These are phyloP conservation scores for Linyphia triangularis DNA, from an alignment of 2,888 invertebrate genomes.

Conservation along the genomic window DNA sequence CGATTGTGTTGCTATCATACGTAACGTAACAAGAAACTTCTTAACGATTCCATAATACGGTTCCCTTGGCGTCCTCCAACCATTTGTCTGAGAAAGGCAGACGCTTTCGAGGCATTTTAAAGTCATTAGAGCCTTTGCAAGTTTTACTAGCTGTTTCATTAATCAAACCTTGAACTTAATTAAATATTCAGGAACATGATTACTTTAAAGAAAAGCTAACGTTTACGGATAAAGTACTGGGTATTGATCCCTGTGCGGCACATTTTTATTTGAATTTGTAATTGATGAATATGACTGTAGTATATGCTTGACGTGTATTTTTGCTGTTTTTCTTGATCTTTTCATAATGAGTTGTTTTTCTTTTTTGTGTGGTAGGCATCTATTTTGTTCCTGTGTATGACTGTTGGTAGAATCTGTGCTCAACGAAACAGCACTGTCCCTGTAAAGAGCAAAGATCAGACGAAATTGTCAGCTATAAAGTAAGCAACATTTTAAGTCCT, in stretches of 20 bases:
- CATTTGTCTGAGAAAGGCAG: not conserved
- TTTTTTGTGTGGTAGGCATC: conserved; percentile 82
- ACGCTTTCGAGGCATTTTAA: not conserved
- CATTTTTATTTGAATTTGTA: not conserved
- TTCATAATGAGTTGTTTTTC: not conserved
- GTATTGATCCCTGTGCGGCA: not conserved
- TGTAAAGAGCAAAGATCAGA: conserved; percentile 93
- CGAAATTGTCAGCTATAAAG: conserved; percentile 92
- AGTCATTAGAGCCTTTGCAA: not conserved
- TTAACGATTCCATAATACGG: not conserved
- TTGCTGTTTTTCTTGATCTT: not conserved
- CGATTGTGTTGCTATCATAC: too few species aligned
- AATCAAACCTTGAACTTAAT: not conserved
- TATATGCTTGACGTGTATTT: not conserved
- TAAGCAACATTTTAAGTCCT: conserved; percentile 81
- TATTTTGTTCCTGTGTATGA: conserved; percentile 91
- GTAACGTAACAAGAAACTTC: not conserved
- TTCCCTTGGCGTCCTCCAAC: not conserved
- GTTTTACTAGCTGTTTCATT: not conserved
- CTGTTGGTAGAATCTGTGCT: conserved; percentile 95
- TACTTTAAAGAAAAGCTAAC: not conserved
- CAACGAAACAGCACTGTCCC: conserved; percentile 86
- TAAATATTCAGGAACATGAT: not conserved
- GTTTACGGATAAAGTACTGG: not conserved
- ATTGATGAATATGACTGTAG: not conserved